Conservation (phyloP, 2,888 invertebrate species). For the Heliconius sara region DNA sequence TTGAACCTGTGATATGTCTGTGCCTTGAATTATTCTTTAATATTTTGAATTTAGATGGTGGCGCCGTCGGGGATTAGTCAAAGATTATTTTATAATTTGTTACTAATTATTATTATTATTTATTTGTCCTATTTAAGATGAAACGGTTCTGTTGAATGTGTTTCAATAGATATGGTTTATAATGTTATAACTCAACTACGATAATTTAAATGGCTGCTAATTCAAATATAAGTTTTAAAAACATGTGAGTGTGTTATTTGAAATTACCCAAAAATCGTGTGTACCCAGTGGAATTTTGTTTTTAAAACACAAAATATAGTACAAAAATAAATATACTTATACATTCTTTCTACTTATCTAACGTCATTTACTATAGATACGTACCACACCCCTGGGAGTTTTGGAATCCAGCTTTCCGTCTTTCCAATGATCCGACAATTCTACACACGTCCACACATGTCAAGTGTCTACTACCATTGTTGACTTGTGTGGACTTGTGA, state of each 20-base stretch:
- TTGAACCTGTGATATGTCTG: conserved; percentile 82
- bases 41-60: conserved; percentile 63
- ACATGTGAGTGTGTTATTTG: conserved; percentile 31
- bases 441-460: no score
- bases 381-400: no score
- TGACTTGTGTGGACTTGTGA: no score
- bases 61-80: conserved; percentile 58
- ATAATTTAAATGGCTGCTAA: conserved; percentile 36
- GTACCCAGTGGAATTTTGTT: no score
- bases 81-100: conserved; percentile 45
- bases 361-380: no score
- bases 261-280: not conserved
- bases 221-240: conserved; percentile 42
- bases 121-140: conserved; percentile 45
- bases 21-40: conserved; percentile 73
- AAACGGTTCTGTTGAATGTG: conserved; percentile 27
- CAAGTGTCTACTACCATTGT: no score
- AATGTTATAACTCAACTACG: conserved; percentile 33
- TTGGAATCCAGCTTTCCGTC: no score
- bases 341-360: no score
- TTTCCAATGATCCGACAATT: no score
- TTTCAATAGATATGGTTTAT: conserved; percentile 31
- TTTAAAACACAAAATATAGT: no score
- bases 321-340: no score
- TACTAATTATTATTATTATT: conserved; percentile 44